Percentiles rank a stretch among this genome's conserved stretches.
Evolutionary conservation across 2,888 invertebrate species (phyloP).

Genomic region (Chrysolina americana): DNA sequence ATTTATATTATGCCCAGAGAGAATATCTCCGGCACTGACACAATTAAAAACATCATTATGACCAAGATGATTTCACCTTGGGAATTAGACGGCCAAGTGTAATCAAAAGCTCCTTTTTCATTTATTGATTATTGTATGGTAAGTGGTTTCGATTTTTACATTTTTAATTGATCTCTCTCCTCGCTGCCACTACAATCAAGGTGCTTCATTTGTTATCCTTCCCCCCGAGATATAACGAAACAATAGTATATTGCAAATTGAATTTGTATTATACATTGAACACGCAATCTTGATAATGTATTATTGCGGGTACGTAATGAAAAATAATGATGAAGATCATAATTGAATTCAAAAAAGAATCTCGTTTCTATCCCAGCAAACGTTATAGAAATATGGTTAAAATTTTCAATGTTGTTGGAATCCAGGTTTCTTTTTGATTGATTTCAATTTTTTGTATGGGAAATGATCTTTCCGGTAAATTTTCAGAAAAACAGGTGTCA

Average conservation of each 20-base stretch:
- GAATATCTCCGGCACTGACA: constrained; percentile 15
- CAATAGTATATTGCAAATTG: constrained; percentile 34
- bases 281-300: constrained; percentile 12
- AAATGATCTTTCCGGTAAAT: too few relatives aligned
- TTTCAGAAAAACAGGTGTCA: too few relatives aligned
- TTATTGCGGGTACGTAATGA: background rate
- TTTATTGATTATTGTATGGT: constrained; percentile 46
- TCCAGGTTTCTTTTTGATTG: too few relatives aligned
- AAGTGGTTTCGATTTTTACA: constrained; percentile 39
- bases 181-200: constrained; percentile 30
- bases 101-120: constrained; percentile 48
- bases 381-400: too few relatives aligned
- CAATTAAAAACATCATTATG: constrained; percentile 8
- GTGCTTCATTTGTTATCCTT: constrained; percentile 32
- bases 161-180: constrained; percentile 35
- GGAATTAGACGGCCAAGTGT: constrained; percentile 28
- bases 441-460: too few relatives aligned
- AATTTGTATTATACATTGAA: constrained; percentile 41
- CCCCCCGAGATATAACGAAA: constrained; percentile 26
- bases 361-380: background rate
- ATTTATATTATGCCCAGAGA: background rate
- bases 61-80: constrained; percentile 35
- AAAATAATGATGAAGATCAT: background rate
- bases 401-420: too few relatives aligned
- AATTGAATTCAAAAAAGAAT: background rate